Evolutionary conservation across 2,888 invertebrate genomes (phyloP), one percentile per base, ranked within the genome.

Genomic region (Synanthedon vespiformis): DNA sequence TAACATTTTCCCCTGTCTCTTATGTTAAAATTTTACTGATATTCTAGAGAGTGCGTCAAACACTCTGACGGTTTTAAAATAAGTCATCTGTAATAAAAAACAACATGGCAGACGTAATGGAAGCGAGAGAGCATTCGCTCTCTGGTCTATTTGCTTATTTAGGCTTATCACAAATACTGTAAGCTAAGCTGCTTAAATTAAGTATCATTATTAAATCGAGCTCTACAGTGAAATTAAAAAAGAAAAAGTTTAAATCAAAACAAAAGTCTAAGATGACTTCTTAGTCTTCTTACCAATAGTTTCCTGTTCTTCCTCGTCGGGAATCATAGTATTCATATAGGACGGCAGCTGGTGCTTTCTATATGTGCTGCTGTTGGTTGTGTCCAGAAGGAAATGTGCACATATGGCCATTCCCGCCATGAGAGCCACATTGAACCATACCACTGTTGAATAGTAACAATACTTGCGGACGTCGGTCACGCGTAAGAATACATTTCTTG

Each of bases 401-500:
- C 94, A 93, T 50, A 95, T 88, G 0, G 95, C 95, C 66, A 95
- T 85, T 0, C 88, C 89, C 0, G 94, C 91, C 89, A 95, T 91
- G 16, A 90, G 69, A 0, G 90, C 71, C 0, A 95, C 95, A 59
- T 90, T 90, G 4, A 91, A 89, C 94, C 95, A 95, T 0, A 93
- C 94, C 62, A 94, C 95, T 47, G 89, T 89, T 0, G 95, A 95
- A 70, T 95, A 95, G 69, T 95, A 95, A 68, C 95, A 95, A 72
- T 95, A 95, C 79, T 95, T 95, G 56, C 92, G 90, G 0, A 94
- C 94, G 76, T 95, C 95, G 0, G 95, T 95, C 54, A 95, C 94
- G 53, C 95, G 88, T 4, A 95, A 78, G 65, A 95, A 95, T 3
- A 95, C 94, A 74, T 95, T 95, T 50, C 94, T 88, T 4, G 95